Conservation (phyloP, 2,888 invertebrate species). For the Endomychus coccineus region DNA sequence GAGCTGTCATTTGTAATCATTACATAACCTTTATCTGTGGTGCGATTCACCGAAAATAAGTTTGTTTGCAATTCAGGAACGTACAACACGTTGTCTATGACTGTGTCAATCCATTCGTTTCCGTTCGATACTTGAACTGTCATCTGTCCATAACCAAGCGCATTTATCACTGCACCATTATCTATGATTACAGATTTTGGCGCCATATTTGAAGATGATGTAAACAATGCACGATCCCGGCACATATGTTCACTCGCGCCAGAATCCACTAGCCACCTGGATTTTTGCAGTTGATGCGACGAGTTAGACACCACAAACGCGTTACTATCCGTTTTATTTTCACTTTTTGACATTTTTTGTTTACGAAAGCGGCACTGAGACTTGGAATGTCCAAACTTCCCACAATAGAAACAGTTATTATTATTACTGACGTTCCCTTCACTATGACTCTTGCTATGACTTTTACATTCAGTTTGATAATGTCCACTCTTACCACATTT, state of each 20-base stretch:
- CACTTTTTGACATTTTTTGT: not conserved
- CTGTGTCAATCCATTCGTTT: slow-evolving; percentile 7
- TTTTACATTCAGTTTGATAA: slow-evolving; percentile 6
- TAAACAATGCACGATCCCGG: slow-evolving; percentile 3
- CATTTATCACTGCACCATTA: slow-evolving; percentile 7
- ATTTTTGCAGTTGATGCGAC: slow-evolving; percentile 1
- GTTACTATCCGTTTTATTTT: slow-evolving; percentile 1
- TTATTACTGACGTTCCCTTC: slow-evolving; percentile 11
- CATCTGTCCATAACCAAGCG: slow-evolving; percentile 6
- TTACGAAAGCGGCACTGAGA: slow-evolving; percentile 1
- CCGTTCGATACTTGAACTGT: slow-evolving; percentile 6
- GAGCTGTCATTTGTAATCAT: slow-evolving; percentile 1
- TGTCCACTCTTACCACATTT: slow-evolving; percentile 15
- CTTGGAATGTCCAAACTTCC: slow-evolving; percentile 10
- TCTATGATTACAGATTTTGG: slow-evolving; percentile 8
- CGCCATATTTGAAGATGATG: not conserved
- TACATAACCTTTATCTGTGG: too few relatives aligned
- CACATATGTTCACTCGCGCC: slow-evolving; percentile 12
- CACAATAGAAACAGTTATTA: slow-evolving; percentile 14
- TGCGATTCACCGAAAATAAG: too few relatives aligned
- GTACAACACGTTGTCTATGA: slow-evolving; percentile 2
- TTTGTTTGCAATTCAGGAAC: too few relatives aligned
- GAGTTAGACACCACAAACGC: slow-evolving; percentile 5
- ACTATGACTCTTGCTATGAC: too few relatives aligned
- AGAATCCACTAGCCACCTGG: slow-evolving; percentile 6